These are phyloP conservation scores for Acholoe squamosa DNA, from an alignment of 2,888 invertebrate genomes.

Conservation along the genomic window DNA sequence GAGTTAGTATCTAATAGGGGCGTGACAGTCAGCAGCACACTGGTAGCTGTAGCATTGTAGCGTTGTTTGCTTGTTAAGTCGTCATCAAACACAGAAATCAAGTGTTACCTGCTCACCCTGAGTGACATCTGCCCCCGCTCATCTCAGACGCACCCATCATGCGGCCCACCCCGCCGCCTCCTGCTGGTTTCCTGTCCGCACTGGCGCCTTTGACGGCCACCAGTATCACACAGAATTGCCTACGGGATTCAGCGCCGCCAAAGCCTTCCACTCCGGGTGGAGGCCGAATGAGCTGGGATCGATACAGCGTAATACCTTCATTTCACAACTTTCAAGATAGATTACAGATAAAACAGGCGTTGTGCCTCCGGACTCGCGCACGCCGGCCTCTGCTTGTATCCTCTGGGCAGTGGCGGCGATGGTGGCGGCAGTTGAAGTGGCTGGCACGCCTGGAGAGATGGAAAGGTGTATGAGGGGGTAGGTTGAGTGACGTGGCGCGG, in stretches of 20 bases:
- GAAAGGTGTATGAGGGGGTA: slow-evolving; percentile 16
- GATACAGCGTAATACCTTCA: slow-evolving; percentile 56
- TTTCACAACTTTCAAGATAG: slow-evolving; percentile 61
- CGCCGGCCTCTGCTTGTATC: background rate
- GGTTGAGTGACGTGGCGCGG: background rate
- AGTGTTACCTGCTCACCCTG: background rate
- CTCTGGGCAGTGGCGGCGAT: slow-evolving; percentile 3
- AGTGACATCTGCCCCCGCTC: background rate
- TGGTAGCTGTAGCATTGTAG: background rate
- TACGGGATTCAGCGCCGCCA: slow-evolving; percentile 2
- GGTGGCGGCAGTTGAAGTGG: background rate
- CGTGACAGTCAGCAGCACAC: background rate
- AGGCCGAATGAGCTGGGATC: slow-evolving; percentile 9
- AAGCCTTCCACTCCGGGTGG: slow-evolving; percentile 4
- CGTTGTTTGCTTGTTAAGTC: too few relatives aligned
- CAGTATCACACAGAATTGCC: slow-evolving; percentile 41
- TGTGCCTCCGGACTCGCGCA: background rate
- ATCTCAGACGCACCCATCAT: slow-evolving; percentile 25
- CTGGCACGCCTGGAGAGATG: background rate
- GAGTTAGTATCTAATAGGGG: background rate
- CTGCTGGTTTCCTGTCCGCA: background rate
- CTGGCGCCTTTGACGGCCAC: slow-evolving; percentile 31
- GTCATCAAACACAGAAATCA: background rate
- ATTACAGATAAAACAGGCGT: slow-evolving; percentile 51
- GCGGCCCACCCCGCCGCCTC: background rate